These are phyloP conservation scores for Plumapathes pennacea DNA, from an alignment of 92 coral and sea anemone species.

Conservation along the genomic window DNA sequence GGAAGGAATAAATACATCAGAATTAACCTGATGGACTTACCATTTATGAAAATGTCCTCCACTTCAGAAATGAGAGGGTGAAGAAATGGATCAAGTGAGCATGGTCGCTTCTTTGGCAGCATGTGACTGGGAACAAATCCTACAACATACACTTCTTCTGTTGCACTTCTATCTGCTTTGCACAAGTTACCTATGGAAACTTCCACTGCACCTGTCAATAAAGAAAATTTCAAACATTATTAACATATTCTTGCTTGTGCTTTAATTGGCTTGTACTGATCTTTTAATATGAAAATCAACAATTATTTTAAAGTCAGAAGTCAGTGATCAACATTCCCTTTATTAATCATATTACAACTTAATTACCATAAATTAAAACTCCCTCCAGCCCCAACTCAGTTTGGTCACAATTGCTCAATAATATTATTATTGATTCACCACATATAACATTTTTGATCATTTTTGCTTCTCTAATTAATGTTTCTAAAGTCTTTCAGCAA, in stretches of 20 bases:
- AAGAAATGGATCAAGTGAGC: conserved; percentile 52
- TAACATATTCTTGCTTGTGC: neutral
- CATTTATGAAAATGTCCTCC: conserved; percentile 40
- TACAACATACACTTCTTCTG: conserved; percentile 51
- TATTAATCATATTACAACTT: no score
- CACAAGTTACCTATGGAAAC: conserved; percentile 38
- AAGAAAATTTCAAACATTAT: neutral
- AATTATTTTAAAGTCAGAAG: no score
- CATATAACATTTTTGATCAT: neutral
- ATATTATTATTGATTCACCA: neutral
- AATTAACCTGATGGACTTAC: no score
- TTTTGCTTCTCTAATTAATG: neutral
- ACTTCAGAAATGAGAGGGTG: conserved; percentile 47
- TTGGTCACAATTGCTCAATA: neutral
- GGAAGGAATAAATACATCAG: no score
- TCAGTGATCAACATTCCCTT: no score
- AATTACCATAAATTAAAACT: no score
- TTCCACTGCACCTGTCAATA: conserved; percentile 38
- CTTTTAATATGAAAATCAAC: neutral
- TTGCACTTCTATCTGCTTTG: conserved; percentile 19
- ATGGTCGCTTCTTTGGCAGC: conserved; percentile 55
- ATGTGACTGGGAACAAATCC: conserved; percentile 53
- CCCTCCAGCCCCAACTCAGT: no score
- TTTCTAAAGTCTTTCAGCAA: no score
- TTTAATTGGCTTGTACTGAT: neutral